phyloP scores from a whole-genome alignment of 2,888 invertebrate species.

The Phymatocera aterrima region DNA sequence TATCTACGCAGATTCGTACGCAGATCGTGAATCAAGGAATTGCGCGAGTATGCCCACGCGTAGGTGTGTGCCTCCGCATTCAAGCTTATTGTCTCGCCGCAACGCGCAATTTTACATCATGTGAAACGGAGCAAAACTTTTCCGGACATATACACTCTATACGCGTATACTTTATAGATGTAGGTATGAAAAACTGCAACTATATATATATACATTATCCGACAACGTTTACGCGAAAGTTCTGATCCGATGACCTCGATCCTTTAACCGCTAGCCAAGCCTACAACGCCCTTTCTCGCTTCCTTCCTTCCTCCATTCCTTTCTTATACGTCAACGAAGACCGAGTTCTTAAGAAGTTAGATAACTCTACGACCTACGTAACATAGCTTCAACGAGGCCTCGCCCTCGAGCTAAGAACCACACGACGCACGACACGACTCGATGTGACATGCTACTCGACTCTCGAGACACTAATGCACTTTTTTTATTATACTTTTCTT shows the following conservation, averaged over 20 bases:
- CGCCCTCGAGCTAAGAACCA: slow-evolving; percentile 13
- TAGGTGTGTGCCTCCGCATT: neutral
- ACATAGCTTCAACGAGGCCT: neutral
- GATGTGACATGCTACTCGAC: neutral
- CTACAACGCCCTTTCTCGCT: slow-evolving; percentile 51
- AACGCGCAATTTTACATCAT: too few species aligned
- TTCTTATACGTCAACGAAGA: neutral
- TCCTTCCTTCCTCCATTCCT: neutral
- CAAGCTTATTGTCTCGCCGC: neutral
- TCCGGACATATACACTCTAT: neutral
- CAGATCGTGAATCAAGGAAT: neutral
- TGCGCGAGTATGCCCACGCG: neutral
- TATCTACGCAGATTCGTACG: neutral
- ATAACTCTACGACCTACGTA: neutral
- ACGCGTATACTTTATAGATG: too few species aligned
- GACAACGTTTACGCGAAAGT: slow-evolving; percentile 66
- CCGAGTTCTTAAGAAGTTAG: slow-evolving; percentile 7
- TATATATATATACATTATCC: neutral
- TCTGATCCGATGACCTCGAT: slow-evolving; percentile 64
- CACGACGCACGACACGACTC: neutral
- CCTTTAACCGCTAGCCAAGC: slow-evolving; percentile 48
- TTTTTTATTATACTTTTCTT: neutral
- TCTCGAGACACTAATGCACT: neutral
- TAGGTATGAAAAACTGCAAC: too few species aligned
- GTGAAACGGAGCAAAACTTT: neutral